Evolutionary conservation across 2,797 vertebrate genomes (phyloP).

Genomic region (Selene dorsalis): DNA sequence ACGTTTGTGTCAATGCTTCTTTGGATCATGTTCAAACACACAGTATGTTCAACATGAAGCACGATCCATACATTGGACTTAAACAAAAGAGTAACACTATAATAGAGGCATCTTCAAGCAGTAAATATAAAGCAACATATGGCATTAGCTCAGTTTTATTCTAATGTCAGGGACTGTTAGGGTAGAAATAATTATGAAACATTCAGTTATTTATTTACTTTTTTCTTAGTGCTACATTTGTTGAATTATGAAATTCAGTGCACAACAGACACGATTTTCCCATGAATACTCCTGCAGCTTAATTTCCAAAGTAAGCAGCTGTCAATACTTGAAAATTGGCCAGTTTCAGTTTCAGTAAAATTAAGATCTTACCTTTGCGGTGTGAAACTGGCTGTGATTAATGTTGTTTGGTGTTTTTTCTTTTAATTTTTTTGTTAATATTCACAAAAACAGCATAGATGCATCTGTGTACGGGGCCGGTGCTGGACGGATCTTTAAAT

Average conservation of each 20-base stretch:
- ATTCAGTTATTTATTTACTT: background rate
- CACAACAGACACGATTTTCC: slow-evolving; percentile 1
- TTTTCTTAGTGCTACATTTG: background rate
- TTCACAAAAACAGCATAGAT: background rate
- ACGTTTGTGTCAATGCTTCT: slow-evolving; percentile 21
- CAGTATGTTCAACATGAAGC: slow-evolving; percentile 6
- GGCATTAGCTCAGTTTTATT: background rate
- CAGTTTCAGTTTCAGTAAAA: background rate
- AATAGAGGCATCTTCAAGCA: background rate
- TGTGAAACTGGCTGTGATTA: background rate
- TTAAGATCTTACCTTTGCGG: background rate
- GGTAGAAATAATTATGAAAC: background rate
- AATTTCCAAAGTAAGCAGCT: slow-evolving; percentile 16
- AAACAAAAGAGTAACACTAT: background rate
- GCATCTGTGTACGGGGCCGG: background rate
- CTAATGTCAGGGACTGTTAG: background rate
- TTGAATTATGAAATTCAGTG: slow-evolving; percentile 7
- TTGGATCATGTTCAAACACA: slow-evolving; percentile 39
- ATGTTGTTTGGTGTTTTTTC: background rate
- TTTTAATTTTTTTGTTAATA: background rate
- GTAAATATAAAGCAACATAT: background rate
- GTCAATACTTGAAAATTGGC: slow-evolving; percentile 24
- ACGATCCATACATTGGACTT: slow-evolving; percentile 4
- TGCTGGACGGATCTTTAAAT: background rate
- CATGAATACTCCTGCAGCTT: slow-evolving; percentile 9